These are phyloP conservation scores for Agrotis exclamationis DNA, from an alignment of 2,888 invertebrate genomes.

Conservation along the genomic window DNA sequence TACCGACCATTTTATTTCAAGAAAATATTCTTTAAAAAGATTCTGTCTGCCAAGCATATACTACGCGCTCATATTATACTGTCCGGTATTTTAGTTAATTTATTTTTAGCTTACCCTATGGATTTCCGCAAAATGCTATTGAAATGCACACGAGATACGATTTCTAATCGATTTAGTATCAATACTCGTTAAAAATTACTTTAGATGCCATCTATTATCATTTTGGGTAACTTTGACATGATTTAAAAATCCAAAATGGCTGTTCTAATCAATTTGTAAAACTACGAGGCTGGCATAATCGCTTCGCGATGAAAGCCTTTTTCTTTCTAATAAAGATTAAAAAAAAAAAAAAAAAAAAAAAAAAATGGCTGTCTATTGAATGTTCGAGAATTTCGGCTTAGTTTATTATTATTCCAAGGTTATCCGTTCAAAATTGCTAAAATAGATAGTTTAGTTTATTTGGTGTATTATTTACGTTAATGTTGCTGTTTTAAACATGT, in stretches of 20 bases:
- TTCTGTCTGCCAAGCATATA: constrained; percentile 68
- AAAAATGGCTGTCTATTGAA: constrained; percentile 41
- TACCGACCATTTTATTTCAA: neutral
- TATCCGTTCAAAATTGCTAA: neutral
- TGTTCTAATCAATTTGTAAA: too few species aligned
- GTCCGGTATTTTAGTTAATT: constrained; percentile 82
- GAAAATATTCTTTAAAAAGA: constrained; percentile 13
- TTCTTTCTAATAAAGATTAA: too few species aligned
- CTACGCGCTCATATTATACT: constrained; percentile 73
- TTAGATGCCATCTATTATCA: neutral
- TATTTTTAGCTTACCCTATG: constrained; percentile 79
- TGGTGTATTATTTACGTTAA: neutral
- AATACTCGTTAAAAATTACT: constrained; percentile 10
- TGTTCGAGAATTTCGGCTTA: constrained; percentile 17
- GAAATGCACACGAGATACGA: constrained; percentile 69
- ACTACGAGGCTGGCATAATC: too few species aligned
- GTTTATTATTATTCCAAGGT: constrained; percentile 20
- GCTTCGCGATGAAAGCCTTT: too few species aligned
- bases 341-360: too few species aligned
- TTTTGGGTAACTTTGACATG: constrained; percentile 18
- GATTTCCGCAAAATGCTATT: constrained; percentile 78
- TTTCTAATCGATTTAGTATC: constrained; percentile 66
- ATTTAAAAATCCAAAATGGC: constrained; percentile 42
- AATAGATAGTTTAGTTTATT: neutral
- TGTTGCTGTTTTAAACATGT: neutral